Conservation (phyloP, 1,140 invertebrate species). For the Spodoptera litura region DNA sequence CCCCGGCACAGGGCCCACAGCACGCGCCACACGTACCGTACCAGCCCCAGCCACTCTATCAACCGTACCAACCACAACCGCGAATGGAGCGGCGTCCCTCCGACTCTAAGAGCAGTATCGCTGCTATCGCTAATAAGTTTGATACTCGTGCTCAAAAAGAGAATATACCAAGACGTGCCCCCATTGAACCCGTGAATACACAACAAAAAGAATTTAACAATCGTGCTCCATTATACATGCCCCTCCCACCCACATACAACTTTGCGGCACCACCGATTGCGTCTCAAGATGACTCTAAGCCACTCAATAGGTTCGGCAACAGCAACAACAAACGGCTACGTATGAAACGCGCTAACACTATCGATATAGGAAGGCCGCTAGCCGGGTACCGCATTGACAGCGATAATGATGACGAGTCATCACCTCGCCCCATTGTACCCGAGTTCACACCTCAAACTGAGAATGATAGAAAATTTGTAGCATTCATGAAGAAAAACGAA, state of each 20-base stretch:
- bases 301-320: conserved; percentile 85
- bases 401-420: conserved; percentile 81
- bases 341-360: conserved; percentile 95
- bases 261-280: conserved; percentile 76
- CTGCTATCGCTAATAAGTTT: conserved; percentile 78
- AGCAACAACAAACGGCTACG: conserved; percentile 89
- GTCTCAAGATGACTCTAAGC: conserved; percentile 73
- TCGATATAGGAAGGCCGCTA: conserved; percentile 92
- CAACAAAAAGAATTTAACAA: conserved; percentile 58
- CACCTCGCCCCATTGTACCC: conserved; percentile 83
- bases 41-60: conserved; percentile 20
- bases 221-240: conserved; percentile 69
- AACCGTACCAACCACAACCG: conserved; percentile 23
- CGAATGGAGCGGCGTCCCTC: conserved; percentile 61
- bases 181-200: conserved; percentile 58
- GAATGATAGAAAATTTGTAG: conserved; percentile 93
- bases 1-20: not conserved
- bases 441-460: conserved; percentile 93
- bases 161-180: conserved; percentile 41
- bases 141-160: conserved; percentile 64
- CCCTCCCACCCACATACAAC: conserved; percentile 77
- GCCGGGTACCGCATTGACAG: conserved; percentile 85
- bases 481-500: conserved; percentile 92
- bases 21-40: conserved; percentile 1
- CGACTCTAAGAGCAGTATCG: conserved; percentile 73